Conservation (phyloP, 1,140 invertebrate species). For the Hylaeus anthracinus region DNA sequence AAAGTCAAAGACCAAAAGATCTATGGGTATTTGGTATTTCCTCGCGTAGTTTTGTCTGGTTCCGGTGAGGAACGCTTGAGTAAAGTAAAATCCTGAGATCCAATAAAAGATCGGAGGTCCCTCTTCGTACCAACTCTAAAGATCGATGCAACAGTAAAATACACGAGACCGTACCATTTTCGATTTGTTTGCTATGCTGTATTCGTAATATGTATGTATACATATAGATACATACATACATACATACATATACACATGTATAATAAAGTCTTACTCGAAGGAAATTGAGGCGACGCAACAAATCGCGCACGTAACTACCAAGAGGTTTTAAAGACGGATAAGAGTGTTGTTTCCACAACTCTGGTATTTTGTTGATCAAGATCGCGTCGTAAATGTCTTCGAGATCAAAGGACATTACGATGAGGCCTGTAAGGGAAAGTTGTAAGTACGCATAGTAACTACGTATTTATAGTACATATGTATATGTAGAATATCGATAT, state of each 20-base stretch:
- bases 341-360: constrained; percentile 90
- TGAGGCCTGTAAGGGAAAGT: constrained; percentile 81
- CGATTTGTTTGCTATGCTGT: too few species aligned
- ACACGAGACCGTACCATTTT: too few species aligned
- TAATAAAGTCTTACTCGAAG: constrained; percentile 83
- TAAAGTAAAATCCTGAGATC: constrained; percentile 97
- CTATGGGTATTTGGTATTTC: constrained; percentile 94
- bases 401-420: constrained; percentile 92
- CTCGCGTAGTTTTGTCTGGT: constrained; percentile 96
- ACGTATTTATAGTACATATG: too few species aligned
- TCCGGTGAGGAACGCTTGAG: constrained; percentile 97
- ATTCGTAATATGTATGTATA: too few species aligned
- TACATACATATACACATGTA: too few species aligned
- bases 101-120: constrained; percentile 93
- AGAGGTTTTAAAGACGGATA: constrained; percentile 97
- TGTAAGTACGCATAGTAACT: constrained; percentile 39
- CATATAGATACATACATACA: too few species aligned
- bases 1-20: constrained; percentile 93
- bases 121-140: constrained; percentile 90
- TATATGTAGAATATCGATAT: neutral
- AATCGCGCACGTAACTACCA: constrained; percentile 94
- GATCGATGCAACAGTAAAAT: constrained; percentile 50
- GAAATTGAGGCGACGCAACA: constrained; percentile 90
- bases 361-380: constrained; percentile 90
- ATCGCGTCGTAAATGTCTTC: constrained; percentile 94